phyloP scores from a whole-genome alignment of 1,140 invertebrate species.

The Conus ventricosus region DNA sequence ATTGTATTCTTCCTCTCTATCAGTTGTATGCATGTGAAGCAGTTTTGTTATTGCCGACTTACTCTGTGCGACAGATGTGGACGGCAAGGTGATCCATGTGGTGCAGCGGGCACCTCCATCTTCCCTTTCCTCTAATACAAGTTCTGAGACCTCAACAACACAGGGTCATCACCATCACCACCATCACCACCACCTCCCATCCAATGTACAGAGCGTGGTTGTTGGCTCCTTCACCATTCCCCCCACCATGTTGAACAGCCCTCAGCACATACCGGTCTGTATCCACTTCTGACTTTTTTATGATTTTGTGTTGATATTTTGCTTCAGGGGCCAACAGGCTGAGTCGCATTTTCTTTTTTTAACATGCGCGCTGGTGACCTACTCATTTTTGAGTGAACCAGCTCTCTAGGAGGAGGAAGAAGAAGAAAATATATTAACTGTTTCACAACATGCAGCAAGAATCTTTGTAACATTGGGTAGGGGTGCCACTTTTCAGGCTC shows the following conservation, averaged over 20 bases:
- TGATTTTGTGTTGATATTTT: background rate
- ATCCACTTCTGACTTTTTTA: slow-evolving; percentile 1
- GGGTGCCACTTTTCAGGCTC: no score
- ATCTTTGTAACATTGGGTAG: no score
- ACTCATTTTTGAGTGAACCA: no score
- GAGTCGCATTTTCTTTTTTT: no score
- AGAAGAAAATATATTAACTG: no score
- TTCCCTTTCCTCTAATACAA: slow-evolving; percentile 65
- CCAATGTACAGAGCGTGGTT: slow-evolving; percentile 67
- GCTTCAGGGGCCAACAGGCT: no score
- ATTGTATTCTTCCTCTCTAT: no score
- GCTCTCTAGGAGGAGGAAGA: no score
- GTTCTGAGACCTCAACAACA: slow-evolving; percentile 53
- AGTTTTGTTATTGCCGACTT: no score
- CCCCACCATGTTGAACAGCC: slow-evolving; percentile 67
- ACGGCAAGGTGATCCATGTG: slow-evolving; percentile 94
- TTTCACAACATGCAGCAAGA: no score
- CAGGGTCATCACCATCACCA: slow-evolving; percentile 24
- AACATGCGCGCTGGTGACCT: no score
- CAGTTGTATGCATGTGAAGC: no score
- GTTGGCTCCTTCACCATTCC: slow-evolving; percentile 73
- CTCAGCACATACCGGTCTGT: slow-evolving; percentile 71
- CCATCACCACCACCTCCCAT: slow-evolving; percentile 28
- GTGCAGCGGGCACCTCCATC: slow-evolving; percentile 87
- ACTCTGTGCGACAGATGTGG: slow-evolving; percentile 81